A percentile compares a stretch with the other conserved stretches of the same genome.
These are phyloP conservation scores for Phylloscopus collybita DNA, from an alignment of 2,797 vertebrate genomes.

Conservation along the genomic window DNA sequence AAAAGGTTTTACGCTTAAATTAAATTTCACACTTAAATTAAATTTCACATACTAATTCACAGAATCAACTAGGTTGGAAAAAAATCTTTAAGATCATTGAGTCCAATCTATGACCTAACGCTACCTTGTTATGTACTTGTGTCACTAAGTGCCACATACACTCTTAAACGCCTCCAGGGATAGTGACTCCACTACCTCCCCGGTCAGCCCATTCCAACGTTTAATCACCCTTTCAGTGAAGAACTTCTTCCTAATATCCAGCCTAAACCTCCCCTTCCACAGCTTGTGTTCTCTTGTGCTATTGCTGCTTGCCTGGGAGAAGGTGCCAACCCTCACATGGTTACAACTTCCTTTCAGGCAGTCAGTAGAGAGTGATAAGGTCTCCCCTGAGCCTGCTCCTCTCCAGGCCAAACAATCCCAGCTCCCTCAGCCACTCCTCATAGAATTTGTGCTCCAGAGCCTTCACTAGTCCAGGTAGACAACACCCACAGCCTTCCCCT, in stretches of 20 bases:
- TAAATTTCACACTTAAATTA: not conserved
- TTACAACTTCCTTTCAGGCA: rapidly evolving
- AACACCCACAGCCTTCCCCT: not conserved
- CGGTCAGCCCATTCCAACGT: not conserved
- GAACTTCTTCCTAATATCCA: not conserved
- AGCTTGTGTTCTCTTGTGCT: not conserved
- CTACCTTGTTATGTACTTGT: not conserved
- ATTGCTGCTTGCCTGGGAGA: not conserved
- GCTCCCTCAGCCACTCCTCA: not conserved
- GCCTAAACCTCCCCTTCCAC: not conserved
- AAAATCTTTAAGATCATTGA: not conserved
- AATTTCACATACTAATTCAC: not conserved
- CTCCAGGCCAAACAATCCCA: not conserved
- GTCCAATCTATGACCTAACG: not conserved
- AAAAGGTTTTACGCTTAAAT: not conserved
- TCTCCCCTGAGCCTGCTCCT: not conserved
- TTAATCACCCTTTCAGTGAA: not conserved
- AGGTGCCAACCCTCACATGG: not conserved
- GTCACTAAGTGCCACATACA: not conserved
- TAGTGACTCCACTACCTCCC: too few species aligned
- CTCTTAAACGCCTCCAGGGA: not conserved
- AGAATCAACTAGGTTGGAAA: not conserved
- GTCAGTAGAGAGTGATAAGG: too few species aligned
- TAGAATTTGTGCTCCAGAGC: not conserved
- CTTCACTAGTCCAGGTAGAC: not conserved